phyloP scores from a whole-genome alignment of 2,888 invertebrate genomes.

The Physocephala rufipes region DNA sequence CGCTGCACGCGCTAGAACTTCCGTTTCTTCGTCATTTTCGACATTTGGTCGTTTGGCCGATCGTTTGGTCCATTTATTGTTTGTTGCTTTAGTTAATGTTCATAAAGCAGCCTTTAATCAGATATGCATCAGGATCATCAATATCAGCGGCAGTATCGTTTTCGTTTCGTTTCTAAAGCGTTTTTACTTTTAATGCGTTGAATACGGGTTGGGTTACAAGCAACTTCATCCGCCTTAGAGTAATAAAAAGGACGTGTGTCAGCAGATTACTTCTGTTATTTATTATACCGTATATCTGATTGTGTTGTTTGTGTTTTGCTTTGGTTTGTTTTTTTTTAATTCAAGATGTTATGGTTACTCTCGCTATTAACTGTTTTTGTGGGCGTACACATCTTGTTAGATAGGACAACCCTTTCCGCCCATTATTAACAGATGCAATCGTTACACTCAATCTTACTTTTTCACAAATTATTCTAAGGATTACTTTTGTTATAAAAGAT shows the following conservation, averaged over 20 bases:
- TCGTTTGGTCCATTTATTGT: neutral
- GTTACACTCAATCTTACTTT: too few species aligned
- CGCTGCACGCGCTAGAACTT: constrained; percentile 50
- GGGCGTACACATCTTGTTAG: too few species aligned
- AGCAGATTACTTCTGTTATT: constrained; percentile 52
- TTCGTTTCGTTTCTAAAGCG: neutral
- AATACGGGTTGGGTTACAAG: neutral
- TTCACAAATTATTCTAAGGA: too few species aligned
- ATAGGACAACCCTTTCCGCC: too few species aligned
- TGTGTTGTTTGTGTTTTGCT: neutral
- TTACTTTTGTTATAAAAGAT: too few species aligned
- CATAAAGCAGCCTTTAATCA: constrained; percentile 18
- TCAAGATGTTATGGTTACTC: neutral
- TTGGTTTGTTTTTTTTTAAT: neutral
- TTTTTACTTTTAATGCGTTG: neutral
- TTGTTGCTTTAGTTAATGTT: constrained; percentile 14
- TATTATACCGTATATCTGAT: constrained; percentile 50
- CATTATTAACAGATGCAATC: too few species aligned
- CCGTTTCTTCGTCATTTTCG: constrained; percentile 45
- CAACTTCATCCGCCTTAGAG: constrained; percentile 40
- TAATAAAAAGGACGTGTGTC: constrained; percentile 64
- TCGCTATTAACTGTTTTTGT: constrained; percentile 23
- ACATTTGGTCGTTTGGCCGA: constrained; percentile 1
- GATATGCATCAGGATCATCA: constrained; percentile 15
- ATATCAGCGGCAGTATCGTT: neutral